Conservation (phyloP, 2,888 invertebrate genomes). For the Sclerodermus sp. region DNA sequence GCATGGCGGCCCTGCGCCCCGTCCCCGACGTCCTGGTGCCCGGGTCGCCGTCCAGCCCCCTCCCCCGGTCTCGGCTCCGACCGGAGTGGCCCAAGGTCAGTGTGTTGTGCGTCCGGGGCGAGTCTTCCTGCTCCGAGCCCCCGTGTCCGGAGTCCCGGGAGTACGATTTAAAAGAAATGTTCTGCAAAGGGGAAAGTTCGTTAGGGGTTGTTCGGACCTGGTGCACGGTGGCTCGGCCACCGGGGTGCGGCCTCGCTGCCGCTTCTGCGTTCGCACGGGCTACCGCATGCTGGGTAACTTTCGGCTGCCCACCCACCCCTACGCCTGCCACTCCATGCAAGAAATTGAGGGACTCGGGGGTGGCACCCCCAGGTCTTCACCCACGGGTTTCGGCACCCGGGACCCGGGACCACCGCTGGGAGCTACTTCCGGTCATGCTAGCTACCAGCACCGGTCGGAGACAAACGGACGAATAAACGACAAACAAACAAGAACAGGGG, state of each 20-base stretch:
- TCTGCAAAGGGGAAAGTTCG: conserved; percentile 62
- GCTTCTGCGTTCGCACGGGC: too few species aligned
- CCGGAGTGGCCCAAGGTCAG: conserved; percentile 53
- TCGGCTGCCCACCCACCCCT: too few species aligned
- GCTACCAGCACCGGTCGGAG: neutral
- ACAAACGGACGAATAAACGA: neutral
- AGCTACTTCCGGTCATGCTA: too few species aligned
- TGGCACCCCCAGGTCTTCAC: conserved; percentile 5
- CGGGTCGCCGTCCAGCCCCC: conserved; percentile 27
- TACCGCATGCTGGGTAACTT: too few species aligned
- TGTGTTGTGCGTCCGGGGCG: conserved; percentile 65
- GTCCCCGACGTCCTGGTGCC: conserved; percentile 49
- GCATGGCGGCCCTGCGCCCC: conserved; percentile 59
- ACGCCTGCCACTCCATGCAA: conserved; percentile 17
- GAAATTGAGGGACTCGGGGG: conserved; percentile 1
- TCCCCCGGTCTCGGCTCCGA: conserved; percentile 35
- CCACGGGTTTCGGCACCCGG: conserved; percentile 7
- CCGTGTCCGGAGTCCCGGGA: conserved; percentile 68
- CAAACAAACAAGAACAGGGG: conserved; percentile 3
- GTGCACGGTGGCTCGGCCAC: too few species aligned
- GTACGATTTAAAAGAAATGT: conserved; percentile 83
- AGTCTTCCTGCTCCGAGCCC: conserved; percentile 68
- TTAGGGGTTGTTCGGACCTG: too few species aligned
- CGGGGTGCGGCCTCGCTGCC: too few species aligned
- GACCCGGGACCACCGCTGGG: too few species aligned